phyloP scores from a whole-genome alignment of 2,888 invertebrate genomes.

The Megamerina dolium region DNA sequence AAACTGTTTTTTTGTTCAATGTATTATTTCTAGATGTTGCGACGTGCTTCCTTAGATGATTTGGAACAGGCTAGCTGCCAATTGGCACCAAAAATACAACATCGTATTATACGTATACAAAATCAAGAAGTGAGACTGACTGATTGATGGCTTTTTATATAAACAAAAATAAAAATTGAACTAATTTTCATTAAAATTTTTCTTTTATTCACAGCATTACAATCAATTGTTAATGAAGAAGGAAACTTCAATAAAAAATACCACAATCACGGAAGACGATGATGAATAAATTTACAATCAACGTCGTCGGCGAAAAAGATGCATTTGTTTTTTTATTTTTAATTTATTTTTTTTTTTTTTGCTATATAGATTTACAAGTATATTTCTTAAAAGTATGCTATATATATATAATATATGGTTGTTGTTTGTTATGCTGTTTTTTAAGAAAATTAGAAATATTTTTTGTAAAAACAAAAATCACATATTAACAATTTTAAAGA shows the following conservation, averaged over 20 bases:
- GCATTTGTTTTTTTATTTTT: too few species aligned
- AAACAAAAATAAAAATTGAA: constrained; percentile 1
- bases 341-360: too few species aligned
- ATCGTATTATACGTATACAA: constrained; percentile 69
- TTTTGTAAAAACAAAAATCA: too few species aligned
- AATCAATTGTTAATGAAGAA: constrained; percentile 43
- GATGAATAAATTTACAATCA: constrained; percentile 51
- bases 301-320: too few species aligned
- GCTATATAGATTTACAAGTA: too few species aligned
- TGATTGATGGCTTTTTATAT: neutral
- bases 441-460: too few species aligned
- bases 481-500: too few species aligned
- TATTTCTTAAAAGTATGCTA: too few species aligned
- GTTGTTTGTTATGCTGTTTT: too few species aligned
- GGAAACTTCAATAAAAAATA: constrained; percentile 56
- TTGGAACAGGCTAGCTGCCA: constrained; percentile 76
- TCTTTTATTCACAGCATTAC: constrained; percentile 33
- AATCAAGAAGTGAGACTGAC: constrained; percentile 60
- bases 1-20: neutral
- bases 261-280: constrained; percentile 66
- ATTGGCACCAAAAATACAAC: constrained; percentile 73
- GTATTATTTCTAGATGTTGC: constrained; percentile 52
- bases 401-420: too few species aligned
- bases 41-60: constrained; percentile 72
- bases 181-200: neutral